Conservation (phyloP, 2,888 invertebrate species). For the Antitype chi region DNA sequence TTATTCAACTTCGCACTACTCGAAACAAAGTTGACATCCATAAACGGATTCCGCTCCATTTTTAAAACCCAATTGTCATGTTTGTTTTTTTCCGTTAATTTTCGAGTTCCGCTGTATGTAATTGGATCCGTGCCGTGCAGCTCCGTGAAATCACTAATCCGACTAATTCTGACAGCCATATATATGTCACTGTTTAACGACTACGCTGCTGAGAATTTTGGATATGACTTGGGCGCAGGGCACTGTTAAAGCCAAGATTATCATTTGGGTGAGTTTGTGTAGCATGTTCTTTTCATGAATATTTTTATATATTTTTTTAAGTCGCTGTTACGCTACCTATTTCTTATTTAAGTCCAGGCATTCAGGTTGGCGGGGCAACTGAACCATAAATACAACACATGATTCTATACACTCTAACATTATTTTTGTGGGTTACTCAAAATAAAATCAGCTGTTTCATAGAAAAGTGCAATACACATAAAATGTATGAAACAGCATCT, state of each 20-base stretch:
- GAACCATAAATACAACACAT: too few relatives aligned
- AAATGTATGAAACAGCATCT: too few relatives aligned
- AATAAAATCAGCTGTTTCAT: too few relatives aligned
- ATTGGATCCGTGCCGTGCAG: slow-evolving; percentile 86
- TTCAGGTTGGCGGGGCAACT: too few relatives aligned
- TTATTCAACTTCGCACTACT: slow-evolving; percentile 65
- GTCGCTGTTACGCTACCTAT: neutral
- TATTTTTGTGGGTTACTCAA: too few relatives aligned
- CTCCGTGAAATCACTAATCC: slow-evolving; percentile 90
- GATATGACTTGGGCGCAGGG: slow-evolving; percentile 50
- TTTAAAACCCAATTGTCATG: slow-evolving; percentile 81
- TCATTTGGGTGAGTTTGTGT: neutral
- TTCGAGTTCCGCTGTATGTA: slow-evolving; percentile 83
- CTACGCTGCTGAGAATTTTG: slow-evolving; percentile 74
- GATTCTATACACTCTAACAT: too few relatives aligned
- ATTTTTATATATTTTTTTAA: neutral
- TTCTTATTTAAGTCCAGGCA: neutral
- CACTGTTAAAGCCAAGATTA: slow-evolving; percentile 28
- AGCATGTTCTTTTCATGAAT: too few relatives aligned
- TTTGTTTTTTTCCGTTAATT: slow-evolving; percentile 83
- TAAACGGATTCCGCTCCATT: slow-evolving; percentile 80
- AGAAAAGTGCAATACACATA: too few relatives aligned
- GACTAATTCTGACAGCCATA: slow-evolving; percentile 90
- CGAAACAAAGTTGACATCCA: slow-evolving; percentile 77
- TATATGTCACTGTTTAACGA: slow-evolving; percentile 88